phyloP scores from a whole-genome alignment of 2,888 invertebrate species.

The Cataglyphis albicans region DNA sequence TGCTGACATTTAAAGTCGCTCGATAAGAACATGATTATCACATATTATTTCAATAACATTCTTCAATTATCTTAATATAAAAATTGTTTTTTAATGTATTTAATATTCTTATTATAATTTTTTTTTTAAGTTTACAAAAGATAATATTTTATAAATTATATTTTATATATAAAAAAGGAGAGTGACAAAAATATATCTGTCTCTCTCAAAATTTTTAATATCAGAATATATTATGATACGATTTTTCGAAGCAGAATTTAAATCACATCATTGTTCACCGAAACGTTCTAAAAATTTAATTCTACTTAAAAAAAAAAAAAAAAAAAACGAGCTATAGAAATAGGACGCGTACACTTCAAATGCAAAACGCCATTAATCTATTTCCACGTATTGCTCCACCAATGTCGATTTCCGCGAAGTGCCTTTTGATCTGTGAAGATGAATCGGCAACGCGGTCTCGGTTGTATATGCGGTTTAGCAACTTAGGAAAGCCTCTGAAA shows the following conservation, averaged over 20 bases:
- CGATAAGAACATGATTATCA: slow-evolving; percentile 21
- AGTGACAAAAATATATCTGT: not conserved
- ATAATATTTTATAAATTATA: not conserved
- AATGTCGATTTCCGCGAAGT: slow-evolving; percentile 83
- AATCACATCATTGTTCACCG: too few species aligned
- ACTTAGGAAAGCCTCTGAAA: slow-evolving; percentile 35
- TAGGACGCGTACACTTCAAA: slow-evolving; percentile 73
- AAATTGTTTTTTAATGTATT: not conserved
- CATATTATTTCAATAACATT: not conserved
- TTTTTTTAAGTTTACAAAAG: not conserved
- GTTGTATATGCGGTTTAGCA: slow-evolving; percentile 49
- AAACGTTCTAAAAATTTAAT: slow-evolving; percentile 8
- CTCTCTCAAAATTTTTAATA: not conserved
- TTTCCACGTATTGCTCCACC: slow-evolving; percentile 79
- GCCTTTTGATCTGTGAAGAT: slow-evolving; percentile 84
- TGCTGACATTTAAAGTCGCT: not conserved
- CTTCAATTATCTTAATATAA: not conserved
- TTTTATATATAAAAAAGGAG: not conserved
- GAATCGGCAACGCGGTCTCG: slow-evolving; percentile 78
- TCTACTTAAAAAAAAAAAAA: slow-evolving; percentile 61
- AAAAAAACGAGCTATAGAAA: slow-evolving; percentile 54
- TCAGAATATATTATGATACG: not conserved
- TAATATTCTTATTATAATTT: not conserved
- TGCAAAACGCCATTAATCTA: slow-evolving; percentile 84
- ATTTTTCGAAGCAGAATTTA: not conserved